Base-by-base conservation (phyloP, 2,797 vertebrate genomes). In the Scleropages formosus region DNA sequence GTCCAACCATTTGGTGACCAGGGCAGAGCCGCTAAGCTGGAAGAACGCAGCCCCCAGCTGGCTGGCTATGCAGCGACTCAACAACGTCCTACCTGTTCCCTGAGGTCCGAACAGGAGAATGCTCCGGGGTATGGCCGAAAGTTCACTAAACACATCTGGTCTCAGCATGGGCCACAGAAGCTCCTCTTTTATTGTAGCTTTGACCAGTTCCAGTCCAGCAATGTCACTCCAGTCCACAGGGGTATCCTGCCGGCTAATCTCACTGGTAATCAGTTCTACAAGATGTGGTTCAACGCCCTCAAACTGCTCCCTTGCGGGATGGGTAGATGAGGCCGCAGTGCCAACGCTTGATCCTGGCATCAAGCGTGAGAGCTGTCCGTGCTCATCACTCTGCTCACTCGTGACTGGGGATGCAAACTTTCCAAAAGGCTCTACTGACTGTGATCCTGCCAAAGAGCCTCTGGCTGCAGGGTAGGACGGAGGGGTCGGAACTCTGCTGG, bases 201-300 rank as follows among this genome's bases (percentile, higher is more conserved):
- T 99, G 81, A 95, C 94, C 91, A 97, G 90, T 85, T 99, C 98
- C 73, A 99, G 94, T 78, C 98, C 98, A 56, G 96, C 98, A 18
- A 99, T 97, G 90, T 98, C 97, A n/a, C 85, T 95, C 98, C 98
- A 99, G 94, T 98, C 97, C 82, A 98, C 94, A 0, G 96, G 95
- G 77, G 96, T 95, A 78, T 93, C 95, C 84, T 96, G 98, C 87
- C 93, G 95, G 86, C 99, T 94, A 85, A 99, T 94, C 91, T 99
- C 97, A 58, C 95, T 94, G 88, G 95, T 97, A 77, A 99, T 94
- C 92, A 98, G 91, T 90, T 98, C 97, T 82, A 99, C 95, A 88
- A 99, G 91, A 88, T 91, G 93, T 46, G 96, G 90, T 83, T 99
- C 96, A 71, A 95, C 96, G 84, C 95, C 98, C 92, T 99, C 98